Evolutionary conservation across 2,888 invertebrate genomes (phyloP).

Genomic region (Dryadula phaetusa): DNA sequence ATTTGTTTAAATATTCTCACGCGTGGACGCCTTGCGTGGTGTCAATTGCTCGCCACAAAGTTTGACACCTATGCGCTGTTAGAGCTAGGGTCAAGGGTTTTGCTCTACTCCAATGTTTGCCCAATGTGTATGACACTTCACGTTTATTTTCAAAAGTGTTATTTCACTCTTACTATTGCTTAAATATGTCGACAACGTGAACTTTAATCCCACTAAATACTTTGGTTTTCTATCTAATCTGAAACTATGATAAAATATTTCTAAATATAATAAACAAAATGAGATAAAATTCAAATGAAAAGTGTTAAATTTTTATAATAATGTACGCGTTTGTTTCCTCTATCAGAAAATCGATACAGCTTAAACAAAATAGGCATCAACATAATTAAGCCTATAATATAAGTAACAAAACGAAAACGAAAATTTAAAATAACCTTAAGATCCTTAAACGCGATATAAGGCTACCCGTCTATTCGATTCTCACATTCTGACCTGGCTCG

Average conservation of each 20-base stretch:
- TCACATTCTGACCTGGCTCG: constrained; percentile 65
- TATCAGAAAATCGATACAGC: constrained; percentile 6
- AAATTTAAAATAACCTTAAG: constrained; percentile 60
- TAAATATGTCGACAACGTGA: neutral
- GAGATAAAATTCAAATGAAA: neutral
- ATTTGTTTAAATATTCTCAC: constrained; percentile 83
- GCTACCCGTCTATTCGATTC: constrained; percentile 58
- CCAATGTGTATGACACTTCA: constrained; percentile 56
- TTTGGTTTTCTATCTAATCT: neutral
- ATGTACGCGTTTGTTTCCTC: neutral
- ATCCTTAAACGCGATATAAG: constrained; percentile 63
- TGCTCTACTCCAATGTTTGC: constrained; percentile 74
- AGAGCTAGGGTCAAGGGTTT: constrained; percentile 66
- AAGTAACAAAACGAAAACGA: constrained; percentile 41
- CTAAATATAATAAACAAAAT: neutral
- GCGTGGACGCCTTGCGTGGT: constrained; percentile 64
- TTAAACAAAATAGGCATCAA: constrained; percentile 28
- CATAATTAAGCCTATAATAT: constrained; percentile 39
- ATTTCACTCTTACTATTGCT: constrained; percentile 1
- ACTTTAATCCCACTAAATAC: neutral
- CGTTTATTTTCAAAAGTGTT: constrained; percentile 6
- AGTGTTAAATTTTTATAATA: neutral
- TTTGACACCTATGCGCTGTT: constrained; percentile 71
- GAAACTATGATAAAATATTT: too few relatives aligned
- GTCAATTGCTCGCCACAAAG: constrained; percentile 74